Evolutionary conservation across 2,113 vertebrate genomes (phyloP).

Genomic region (Halcyon senegalensis): DNA sequence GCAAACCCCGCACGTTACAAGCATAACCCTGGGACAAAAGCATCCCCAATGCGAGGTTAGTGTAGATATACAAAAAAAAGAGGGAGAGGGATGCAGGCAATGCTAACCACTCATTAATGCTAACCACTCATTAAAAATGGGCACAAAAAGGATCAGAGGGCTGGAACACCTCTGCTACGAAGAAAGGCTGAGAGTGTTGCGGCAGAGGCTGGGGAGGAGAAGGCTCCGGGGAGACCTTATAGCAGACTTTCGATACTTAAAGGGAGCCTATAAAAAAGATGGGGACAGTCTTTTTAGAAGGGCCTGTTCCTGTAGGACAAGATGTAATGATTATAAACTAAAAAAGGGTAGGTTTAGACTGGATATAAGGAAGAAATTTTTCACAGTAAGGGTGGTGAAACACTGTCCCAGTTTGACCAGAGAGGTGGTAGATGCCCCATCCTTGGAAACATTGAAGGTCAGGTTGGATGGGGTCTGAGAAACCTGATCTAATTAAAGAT

Average conservation of each 20-base stretch:
- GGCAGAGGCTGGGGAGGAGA: not conserved
- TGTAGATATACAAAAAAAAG: not conserved
- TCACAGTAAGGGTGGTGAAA: not conserved
- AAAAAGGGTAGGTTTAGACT: not conserved
- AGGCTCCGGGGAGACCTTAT: not conserved
- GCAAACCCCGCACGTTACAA: not conserved
- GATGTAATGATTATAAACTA: not conserved
- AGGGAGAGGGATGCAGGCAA: not conserved
- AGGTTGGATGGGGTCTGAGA: not conserved
- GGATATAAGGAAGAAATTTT: not conserved
- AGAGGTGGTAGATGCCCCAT: not conserved
- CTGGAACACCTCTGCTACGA: not conserved
- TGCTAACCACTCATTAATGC: not conserved
- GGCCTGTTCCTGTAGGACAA: not conserved
- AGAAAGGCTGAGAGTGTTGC: not conserved
- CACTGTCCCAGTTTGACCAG: not conserved
- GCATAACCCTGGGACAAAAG: not conserved
- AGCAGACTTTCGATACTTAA: not conserved
- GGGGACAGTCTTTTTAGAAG: not conserved
- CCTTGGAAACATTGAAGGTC: not conserved
- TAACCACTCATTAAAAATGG: not conserved
- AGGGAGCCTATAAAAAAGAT: not conserved
- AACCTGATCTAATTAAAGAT: not conserved
- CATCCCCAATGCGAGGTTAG: fast-evolving
- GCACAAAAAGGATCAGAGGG: not conserved